Evolutionary conservation across 2,797 vertebrate genomes (phyloP).

Genomic region (Paramormyrops hopkinsi): DNA sequence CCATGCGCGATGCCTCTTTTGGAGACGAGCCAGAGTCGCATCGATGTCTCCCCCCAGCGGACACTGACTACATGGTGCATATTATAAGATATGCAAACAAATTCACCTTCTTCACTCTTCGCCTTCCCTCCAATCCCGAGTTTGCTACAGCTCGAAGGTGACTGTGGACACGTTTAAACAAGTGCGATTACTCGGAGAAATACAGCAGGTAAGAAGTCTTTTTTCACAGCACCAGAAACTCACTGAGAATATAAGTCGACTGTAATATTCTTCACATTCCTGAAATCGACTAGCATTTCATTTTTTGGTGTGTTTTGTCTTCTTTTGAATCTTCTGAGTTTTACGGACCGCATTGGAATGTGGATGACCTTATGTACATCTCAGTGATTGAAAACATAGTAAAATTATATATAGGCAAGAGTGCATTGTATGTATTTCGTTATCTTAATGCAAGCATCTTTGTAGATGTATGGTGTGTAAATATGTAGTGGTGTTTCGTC

Average conservation of each 20-base stretch:
- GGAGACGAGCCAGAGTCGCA: neutral
- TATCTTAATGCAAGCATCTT: neutral
- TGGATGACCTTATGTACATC: neutral
- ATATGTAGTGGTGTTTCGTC: neutral
- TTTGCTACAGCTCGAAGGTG: neutral
- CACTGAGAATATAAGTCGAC: neutral
- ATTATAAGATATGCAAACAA: neutral
- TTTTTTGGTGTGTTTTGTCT: neutral
- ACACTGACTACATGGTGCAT: neutral
- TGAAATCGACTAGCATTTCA: neutral
- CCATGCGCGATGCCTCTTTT: neutral
- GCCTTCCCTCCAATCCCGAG: conserved; percentile 9
- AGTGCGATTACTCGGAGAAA: conserved; percentile 41
- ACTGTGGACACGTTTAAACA: conserved; percentile 47
- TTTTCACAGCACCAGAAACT: neutral
- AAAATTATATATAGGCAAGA: neutral
- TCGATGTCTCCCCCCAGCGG: conserved; percentile 22
- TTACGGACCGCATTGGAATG: neutral
- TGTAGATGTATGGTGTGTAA: neutral
- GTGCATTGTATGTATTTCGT: neutral
- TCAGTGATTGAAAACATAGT: neutral
- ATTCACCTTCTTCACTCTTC: neutral
- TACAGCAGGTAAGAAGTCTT: conserved; percentile 36
- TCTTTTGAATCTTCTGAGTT: neutral
- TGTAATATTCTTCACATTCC: neutral